Base-by-base conservation (phyloP, 2,113 vertebrate genomes). In the Hippopotamus amphibius region DNA sequence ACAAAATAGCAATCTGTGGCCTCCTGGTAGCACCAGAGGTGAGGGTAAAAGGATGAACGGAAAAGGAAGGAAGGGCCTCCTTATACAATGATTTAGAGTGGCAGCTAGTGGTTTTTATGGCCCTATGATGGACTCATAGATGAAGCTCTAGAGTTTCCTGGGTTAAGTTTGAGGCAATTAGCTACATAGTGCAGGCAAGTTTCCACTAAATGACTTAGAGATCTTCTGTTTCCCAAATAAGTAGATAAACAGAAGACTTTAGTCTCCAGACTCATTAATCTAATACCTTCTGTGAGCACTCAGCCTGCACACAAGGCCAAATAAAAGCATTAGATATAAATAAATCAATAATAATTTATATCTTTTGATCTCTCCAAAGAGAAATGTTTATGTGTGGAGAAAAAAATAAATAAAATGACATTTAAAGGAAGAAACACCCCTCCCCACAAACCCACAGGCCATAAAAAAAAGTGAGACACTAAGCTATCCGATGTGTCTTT, bases 221-320 rank as follows among this genome's bases (percentile, higher is more conserved):
- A 96, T 96, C 61, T 95, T 92, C 88, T 91, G 41, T 95, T 97
- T 97, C 69, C 97, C 95, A 97, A 97, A 93, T 97, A 97, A 95
- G 93, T 79, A 94, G 90, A 97, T 96, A 98, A 97, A 98, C 98
- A 97, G 92, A 97, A 96, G 95, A 97, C 85, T 95, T 88, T 15
- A 41, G 95, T 95, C 97, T 97, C 97, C 93, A 97, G 90, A 82
- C 46, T 84, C 92, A 96, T 96, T 96, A 97, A 97, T 96, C 76
- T 66, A 79, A 68, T 97, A 97, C 65, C 69, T 93, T 96, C 96
- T 97, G 26, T 59, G 88, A 96, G 79, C 46, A 95, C 72, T 95
- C 74, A 85, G 37, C 90, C 69, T 95, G 80, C 26, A 86, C 46
- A 69, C 65, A 88, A 92, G 55, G 71, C 79, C 88, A 96, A 95